Evolutionary conservation across 2,888 invertebrate genomes (phyloP).

Genomic region (Ormyrus labotus): DNA sequence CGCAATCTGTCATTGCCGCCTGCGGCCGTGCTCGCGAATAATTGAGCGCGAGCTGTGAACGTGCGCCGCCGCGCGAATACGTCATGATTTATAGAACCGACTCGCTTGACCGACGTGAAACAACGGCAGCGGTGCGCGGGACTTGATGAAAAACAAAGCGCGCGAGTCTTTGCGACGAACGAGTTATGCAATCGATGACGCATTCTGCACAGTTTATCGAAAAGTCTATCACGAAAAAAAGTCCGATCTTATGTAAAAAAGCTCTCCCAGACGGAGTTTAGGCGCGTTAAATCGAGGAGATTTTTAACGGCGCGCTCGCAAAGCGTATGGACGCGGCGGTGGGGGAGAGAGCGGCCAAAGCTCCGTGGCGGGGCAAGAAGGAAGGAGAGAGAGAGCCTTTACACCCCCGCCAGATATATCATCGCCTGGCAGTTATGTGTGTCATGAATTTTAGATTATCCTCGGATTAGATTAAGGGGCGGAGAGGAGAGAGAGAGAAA

Average conservation of each 20-base stretch:
- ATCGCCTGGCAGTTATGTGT: constrained; percentile 75
- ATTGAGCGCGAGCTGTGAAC: not conserved
- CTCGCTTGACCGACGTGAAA: too few relatives aligned
- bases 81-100: constrained; percentile 16
- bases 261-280: not conserved
- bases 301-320: constrained; percentile 12
- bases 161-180: too few relatives aligned
- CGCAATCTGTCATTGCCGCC: constrained; percentile 28
- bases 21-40: constrained; percentile 1
- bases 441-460: constrained; percentile 75
- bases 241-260: too few relatives aligned
- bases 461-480: constrained; percentile 74
- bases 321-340: not conserved
- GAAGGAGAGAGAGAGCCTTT: constrained; percentile 55
- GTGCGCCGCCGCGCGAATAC: too few relatives aligned
- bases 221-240: too few relatives aligned
- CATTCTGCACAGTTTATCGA: too few relatives aligned
- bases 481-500: constrained; percentile 54
- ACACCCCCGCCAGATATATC: constrained; percentile 72
- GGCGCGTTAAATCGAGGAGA: constrained; percentile 30
- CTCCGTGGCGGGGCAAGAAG: not conserved
- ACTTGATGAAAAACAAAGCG: too few relatives aligned
- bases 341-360: not conserved
- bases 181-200: too few relatives aligned
- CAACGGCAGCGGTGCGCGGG: too few relatives aligned